Evolutionary conservation across 2,888 invertebrate species (phyloP).

Genomic region (Spodoptera littoralis): DNA sequence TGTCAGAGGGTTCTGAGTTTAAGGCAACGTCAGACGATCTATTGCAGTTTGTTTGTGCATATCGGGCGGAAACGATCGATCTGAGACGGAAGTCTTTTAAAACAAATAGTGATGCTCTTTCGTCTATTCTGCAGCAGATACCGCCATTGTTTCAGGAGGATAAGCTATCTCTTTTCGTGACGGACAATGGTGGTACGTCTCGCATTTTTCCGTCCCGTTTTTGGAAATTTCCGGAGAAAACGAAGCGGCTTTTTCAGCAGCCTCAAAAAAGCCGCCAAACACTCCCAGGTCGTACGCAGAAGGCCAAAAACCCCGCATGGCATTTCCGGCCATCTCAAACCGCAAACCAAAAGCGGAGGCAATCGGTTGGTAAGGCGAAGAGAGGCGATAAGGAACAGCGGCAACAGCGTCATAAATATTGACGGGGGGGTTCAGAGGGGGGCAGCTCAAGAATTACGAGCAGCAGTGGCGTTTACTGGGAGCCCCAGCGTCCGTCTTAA

Average conservation of each 20-base stretch:
- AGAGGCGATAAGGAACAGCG: conserved; percentile 11
- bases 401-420: conserved; percentile 16
- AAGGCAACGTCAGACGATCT: conserved; percentile 33
- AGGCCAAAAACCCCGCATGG: conserved; percentile 9
- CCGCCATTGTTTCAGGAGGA: conserved; percentile 7
- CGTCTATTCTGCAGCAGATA: conserved; percentile 5
- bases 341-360: conserved; percentile 3
- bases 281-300: conserved; percentile 6
- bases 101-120: conserved; percentile 12
- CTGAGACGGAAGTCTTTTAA: conserved; percentile 22
- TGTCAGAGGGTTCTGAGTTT: conserved; percentile 24
- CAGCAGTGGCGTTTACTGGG: conserved; percentile 9
- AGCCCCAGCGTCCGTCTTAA: conserved; percentile 19
- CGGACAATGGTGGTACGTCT: conserved; percentile 12
- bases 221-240: conserved; percentile 13
- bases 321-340: conserved; percentile 11
- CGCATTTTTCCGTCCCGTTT: conserved; percentile 14
- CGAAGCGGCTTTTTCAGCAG: conserved; percentile 6
- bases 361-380: background rate
- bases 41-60: conserved; percentile 39
- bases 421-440: conserved; percentile 13
- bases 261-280: conserved; percentile 2
- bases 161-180: conserved; percentile 4
- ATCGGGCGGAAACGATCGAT: conserved; percentile 35
- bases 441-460: conserved; percentile 6